Conservation (phyloP, 2,797 vertebrate species). For the Eleutherodactylus coqui region DNA sequence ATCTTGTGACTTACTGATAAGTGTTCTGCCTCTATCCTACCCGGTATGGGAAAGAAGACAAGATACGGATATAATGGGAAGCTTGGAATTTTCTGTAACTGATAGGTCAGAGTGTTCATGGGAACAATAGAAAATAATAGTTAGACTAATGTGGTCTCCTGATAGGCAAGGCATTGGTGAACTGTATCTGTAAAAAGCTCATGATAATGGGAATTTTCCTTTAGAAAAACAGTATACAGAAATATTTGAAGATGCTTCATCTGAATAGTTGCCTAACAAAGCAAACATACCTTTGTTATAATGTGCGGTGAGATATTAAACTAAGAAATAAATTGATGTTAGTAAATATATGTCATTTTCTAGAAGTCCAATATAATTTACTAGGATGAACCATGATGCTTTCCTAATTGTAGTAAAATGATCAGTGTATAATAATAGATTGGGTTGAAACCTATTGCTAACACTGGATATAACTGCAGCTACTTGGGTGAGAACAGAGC, state of each 20-base stretch:
- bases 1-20: conserved; percentile 38
- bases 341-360: background rate
- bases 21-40: background rate
- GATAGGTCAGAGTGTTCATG: conserved; percentile 64
- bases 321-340: background rate
- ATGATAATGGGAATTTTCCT: background rate
- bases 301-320: background rate
- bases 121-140: conserved; percentile 61
- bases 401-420: background rate
- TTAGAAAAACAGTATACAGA: background rate
- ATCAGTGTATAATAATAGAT: background rate
- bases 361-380: background rate
- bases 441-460: background rate
- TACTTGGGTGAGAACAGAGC: no score
- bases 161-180: background rate
- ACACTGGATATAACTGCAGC: background rate
- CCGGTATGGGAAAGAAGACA: conserved; percentile 42
- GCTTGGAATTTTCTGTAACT: conserved; percentile 60
- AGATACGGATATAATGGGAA: conserved; percentile 30
- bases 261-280: background rate
- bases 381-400: no score
- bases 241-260: background rate
- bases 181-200: background rate
- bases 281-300: background rate
- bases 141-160: conserved; percentile 8